Evolutionary conservation across 1,140 invertebrate species (phyloP).

Genomic region (Helicoverpa zea): DNA sequence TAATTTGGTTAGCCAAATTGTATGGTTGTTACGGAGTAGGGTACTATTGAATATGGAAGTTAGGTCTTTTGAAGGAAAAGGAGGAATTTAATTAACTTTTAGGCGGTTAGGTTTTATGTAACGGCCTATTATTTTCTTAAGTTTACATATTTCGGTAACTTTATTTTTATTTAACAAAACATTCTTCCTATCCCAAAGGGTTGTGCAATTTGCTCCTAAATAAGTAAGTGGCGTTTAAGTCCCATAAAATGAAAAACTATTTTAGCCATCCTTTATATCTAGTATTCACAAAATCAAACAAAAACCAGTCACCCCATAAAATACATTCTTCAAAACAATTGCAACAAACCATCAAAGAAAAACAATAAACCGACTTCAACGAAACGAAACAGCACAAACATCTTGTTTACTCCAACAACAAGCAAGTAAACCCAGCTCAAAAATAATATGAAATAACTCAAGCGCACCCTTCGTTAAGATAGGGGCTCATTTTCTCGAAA

Average conservation of each 20-base stretch:
- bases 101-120: not conserved
- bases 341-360: not conserved
- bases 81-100: not conserved
- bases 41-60: constrained; percentile 29
- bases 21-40: constrained; percentile 4
- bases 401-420: constrained; percentile 33
- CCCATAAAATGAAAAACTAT: too few species aligned
- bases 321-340: not conserved
- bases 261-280: not conserved
- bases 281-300: not conserved
- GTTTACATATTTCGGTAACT: too few species aligned
- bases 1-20: constrained; percentile 34
- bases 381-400: constrained; percentile 10
- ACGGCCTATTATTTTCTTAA: not conserved
- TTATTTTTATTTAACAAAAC: too few species aligned
- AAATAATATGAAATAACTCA: constrained; percentile 50
- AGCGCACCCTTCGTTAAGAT: constrained; percentile 50
- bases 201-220: not conserved
- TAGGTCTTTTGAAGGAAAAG: too few species aligned
- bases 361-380: constrained; percentile 7
- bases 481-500: constrained; percentile 55
- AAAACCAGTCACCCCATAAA: not conserved
- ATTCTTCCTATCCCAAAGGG: too few species aligned
- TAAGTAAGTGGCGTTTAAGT: not conserved
- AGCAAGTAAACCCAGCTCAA: constrained; percentile 7